These are phyloP conservation scores for Anoplius nigerrimus DNA, from an alignment of 2,888 invertebrate genomes.

Conservation along the genomic window DNA sequence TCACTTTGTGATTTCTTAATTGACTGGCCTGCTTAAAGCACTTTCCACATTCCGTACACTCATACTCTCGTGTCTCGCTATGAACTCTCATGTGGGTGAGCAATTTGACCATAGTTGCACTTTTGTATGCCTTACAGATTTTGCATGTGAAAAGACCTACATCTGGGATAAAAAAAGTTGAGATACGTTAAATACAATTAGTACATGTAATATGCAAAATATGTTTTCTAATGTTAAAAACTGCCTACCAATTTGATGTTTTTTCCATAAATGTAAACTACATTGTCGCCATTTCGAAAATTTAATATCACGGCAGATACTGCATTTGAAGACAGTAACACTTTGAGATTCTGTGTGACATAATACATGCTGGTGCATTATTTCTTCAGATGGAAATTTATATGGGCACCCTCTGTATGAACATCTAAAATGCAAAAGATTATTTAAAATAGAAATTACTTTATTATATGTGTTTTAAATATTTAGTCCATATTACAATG, in stretches of 20 bases:
- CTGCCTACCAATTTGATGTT: constrained; percentile 77
- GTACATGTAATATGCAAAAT: neutral
- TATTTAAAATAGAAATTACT: constrained; percentile 9
- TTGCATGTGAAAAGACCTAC: constrained; percentile 79
- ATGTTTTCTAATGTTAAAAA: neutral
- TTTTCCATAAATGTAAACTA: constrained; percentile 83
- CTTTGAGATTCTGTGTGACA: constrained; percentile 75
- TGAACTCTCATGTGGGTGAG: constrained; percentile 82
- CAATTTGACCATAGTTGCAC: constrained; percentile 78
- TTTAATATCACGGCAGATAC: constrained; percentile 75
- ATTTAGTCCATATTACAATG: neutral
- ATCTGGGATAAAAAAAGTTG: constrained; percentile 65
- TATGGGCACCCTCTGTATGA: constrained; percentile 77
- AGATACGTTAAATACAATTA: constrained; percentile 1
- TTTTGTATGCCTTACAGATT: constrained; percentile 78
- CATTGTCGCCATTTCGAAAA: constrained; percentile 81
- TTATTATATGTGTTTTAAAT: neutral
- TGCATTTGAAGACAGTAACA: constrained; percentile 76
- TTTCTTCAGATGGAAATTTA: constrained; percentile 74
- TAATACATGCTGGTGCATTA: constrained; percentile 75
- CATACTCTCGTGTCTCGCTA: constrained; percentile 76
- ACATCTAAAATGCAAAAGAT: constrained; percentile 75
- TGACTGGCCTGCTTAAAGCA: constrained; percentile 80
- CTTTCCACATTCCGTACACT: constrained; percentile 78
- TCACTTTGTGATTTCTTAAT: constrained; percentile 79